Base-by-base conservation (phyloP, 2,888 invertebrate genomes). In the Leistus spinibarbis region DNA sequence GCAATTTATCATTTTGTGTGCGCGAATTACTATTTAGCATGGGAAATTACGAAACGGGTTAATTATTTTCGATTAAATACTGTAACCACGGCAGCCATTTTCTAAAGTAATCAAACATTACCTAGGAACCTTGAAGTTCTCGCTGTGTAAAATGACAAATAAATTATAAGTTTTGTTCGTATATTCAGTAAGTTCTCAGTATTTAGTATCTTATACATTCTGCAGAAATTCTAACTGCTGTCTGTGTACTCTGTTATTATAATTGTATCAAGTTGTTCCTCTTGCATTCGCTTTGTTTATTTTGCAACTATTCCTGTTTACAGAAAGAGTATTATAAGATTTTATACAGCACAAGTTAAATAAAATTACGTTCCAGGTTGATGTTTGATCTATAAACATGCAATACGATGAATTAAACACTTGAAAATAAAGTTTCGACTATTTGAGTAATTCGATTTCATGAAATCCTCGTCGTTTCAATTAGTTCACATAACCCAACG, bases 1-100 rank as follows among this genome's bases (percentile, higher is more conserved):
- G 72, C 72, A 53, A 72, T 72, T 72, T 65, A 72, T 72, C 72
- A 72, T 65, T 72, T 57, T 65, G 64, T 65, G 64, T 65, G 54
- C 63, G 63, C 22, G 54, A 23, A 62, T 69, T 69, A 24, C 24
- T 40, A 40, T 54, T 64, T 71, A 71, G 64, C 71, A 71, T 64
- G 64, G 63, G 54, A 64, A 54, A 71, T 71, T 71, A 54, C 24
- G 64, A 40, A 53, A 23, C 63, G 16, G 54, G 54, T 2, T 54
- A 20, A 71, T 69, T 69, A 69, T 70, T 54, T 40, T 19, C 20
- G 13, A 60, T 60, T 60, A 60, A 60, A 60, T 60, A 22, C 60
- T 9, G 40, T 13, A 40, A n/a, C n/a, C 40, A 40, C 40, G 1
- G 40, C 40, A 13, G 40, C 7, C 40, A 40, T 40, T 40, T 40